A percentile compares a stretch with the other conserved stretches of the same genome.
These are phyloP conservation scores for Thrips palmi DNA, from an alignment of 1,140 invertebrate species.

Conservation along the genomic window DNA sequence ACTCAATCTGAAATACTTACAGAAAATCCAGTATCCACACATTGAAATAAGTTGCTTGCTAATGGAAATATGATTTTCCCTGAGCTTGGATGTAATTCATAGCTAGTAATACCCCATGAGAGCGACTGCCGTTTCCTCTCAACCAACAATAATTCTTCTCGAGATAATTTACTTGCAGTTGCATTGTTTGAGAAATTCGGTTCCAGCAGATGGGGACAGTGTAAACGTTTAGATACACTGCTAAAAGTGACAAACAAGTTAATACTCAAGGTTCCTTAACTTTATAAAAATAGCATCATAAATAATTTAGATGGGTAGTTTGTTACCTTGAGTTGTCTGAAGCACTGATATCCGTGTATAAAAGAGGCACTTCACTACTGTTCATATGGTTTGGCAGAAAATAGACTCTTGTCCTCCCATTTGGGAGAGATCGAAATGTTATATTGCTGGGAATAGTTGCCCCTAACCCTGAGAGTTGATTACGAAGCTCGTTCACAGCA, in stretches of 20 bases:
- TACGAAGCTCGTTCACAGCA: slow-evolving; percentile 62
- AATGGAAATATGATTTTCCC: slow-evolving; percentile 83
- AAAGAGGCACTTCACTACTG: slow-evolving; percentile 70
- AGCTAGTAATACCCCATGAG: slow-evolving; percentile 89
- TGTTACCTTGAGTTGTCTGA: slow-evolving; percentile 23
- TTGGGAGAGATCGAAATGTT: slow-evolving; percentile 54
- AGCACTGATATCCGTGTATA: slow-evolving; percentile 62
- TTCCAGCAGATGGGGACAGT: slow-evolving; percentile 37
- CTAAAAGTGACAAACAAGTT: slow-evolving; percentile 11
- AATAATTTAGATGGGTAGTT: not conserved
- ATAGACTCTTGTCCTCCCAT: slow-evolving; percentile 66
- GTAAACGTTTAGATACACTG: slow-evolving; percentile 6
- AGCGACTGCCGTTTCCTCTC: slow-evolving; percentile 75
- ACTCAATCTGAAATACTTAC: slow-evolving; percentile 24
- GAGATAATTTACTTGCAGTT: slow-evolving; percentile 35
- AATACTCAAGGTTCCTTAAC: slow-evolving; percentile 12
- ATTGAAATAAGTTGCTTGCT: slow-evolving; percentile 64
- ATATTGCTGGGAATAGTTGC: slow-evolving; percentile 55
- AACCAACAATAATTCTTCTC: slow-evolving; percentile 77
- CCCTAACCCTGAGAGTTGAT: slow-evolving; percentile 53
- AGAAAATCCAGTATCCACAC: slow-evolving; percentile 48
- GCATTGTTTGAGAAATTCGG: slow-evolving; percentile 44
- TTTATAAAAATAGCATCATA: slow-evolving; percentile 5
- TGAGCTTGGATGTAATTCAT: slow-evolving; percentile 61
- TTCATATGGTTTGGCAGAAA: slow-evolving; percentile 71